Percentiles rank a stretch among this genome's conserved stretches.
Conservation (phyloP, 2,113 vertebrate genomes). For the Toxotes chatareus region DNA sequence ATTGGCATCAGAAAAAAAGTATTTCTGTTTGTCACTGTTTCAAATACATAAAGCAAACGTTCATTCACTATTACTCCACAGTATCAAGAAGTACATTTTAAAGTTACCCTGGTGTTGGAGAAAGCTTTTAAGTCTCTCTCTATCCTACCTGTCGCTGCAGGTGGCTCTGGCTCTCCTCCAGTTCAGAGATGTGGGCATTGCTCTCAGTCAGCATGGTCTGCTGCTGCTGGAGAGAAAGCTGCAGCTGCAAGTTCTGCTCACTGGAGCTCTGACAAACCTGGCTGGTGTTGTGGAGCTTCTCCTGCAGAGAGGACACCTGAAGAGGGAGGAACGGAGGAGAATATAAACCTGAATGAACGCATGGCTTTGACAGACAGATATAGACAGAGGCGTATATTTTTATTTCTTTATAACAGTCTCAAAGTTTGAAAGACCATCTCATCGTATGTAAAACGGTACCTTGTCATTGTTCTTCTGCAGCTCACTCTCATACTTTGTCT, state of each 20-base stretch:
- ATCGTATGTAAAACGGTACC: slow-evolving; percentile 72
- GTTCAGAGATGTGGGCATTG: slow-evolving; percentile 87
- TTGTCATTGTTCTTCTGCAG: slow-evolving; percentile 87
- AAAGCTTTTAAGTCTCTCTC: not conserved
- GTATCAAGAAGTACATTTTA: not conserved
- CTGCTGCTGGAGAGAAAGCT: slow-evolving; percentile 90
- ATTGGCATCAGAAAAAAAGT: no score
- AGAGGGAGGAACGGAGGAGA: slow-evolving; percentile 9
- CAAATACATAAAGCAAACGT: not conserved
- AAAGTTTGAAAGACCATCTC: not conserved
- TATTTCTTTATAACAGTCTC: not conserved
- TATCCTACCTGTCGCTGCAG: slow-evolving; percentile 90
- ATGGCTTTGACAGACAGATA: not conserved
- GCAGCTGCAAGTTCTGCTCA: slow-evolving; percentile 90
- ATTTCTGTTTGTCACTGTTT: not conserved
- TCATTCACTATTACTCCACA: not conserved
- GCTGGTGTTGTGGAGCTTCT: slow-evolving; percentile 86
- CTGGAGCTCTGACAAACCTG: slow-evolving; percentile 84
- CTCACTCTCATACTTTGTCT: slow-evolving; percentile 86
- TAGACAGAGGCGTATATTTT: not conserved
- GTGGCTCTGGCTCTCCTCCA: slow-evolving; percentile 91
- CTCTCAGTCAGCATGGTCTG: slow-evolving; percentile 95
- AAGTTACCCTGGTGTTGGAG: not conserved
- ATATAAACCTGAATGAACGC: not conserved
- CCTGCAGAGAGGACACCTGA: slow-evolving; percentile 89